phyloP scores from a whole-genome alignment of 2,797 vertebrate species.

The Enteromius radiatus region DNA sequence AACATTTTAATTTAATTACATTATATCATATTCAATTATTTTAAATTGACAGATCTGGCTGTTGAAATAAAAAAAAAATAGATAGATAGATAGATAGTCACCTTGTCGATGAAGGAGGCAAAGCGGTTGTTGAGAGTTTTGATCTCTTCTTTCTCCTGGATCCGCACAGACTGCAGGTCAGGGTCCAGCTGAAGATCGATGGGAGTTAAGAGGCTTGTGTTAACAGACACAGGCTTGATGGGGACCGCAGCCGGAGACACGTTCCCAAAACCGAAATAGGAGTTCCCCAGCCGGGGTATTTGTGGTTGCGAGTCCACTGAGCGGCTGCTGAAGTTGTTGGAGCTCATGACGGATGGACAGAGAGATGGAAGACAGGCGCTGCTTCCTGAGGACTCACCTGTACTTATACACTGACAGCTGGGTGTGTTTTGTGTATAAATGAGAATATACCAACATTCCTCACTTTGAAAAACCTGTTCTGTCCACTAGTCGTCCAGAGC shows the following conservation, averaged over 20 bases:
- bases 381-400: neutral
- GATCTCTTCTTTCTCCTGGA: slow-evolving; percentile 91
- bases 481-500: neutral
- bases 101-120: slow-evolving; percentile 88
- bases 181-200: slow-evolving; percentile 71
- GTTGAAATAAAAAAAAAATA: no score
- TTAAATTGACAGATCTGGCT: neutral
- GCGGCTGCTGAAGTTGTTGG: slow-evolving; percentile 68
- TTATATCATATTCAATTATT: no score
- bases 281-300: slow-evolving; percentile 12
- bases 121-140: slow-evolving; percentile 92
- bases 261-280: slow-evolving; percentile 35
- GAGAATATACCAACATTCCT: slow-evolving; percentile 32
- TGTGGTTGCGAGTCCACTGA: slow-evolving; percentile 64
- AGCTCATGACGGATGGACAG: slow-evolving; percentile 65
- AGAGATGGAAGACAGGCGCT: neutral
- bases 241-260: neutral
- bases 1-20: no score
- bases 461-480: slow-evolving; percentile 47
- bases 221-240: slow-evolving; percentile 76
- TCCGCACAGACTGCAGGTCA: slow-evolving; percentile 76
- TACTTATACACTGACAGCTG: neutral
- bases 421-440: slow-evolving; percentile 29
- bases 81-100: slow-evolving; percentile 58
- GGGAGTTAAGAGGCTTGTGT: slow-evolving; percentile 82